Evolutionary conservation across 2,113 vertebrate genomes (phyloP).

Genomic region (Anseranas semipalmata): DNA sequence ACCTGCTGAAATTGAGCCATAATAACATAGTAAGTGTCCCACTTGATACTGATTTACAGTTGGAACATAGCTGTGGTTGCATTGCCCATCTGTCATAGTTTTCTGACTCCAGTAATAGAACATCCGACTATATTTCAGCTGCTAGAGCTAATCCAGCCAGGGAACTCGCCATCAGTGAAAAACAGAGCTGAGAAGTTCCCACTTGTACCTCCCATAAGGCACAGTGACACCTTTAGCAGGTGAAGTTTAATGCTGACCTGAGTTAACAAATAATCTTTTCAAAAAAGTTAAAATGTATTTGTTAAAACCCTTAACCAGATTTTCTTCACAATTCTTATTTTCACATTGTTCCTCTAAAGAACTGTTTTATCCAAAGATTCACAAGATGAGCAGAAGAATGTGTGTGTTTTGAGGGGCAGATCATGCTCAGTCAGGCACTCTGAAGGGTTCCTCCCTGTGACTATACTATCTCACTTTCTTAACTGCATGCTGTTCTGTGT

Average conservation of each 20-base stretch:
- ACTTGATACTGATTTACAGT: neutral
- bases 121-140: neutral
- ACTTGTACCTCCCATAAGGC: neutral
- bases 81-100: neutral
- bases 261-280: neutral
- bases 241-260: neutral
- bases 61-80: neutral
- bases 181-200: neutral
- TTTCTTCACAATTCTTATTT: neutral
- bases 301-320: neutral
- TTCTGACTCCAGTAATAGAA: neutral
- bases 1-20: neutral
- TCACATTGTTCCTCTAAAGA: neutral
- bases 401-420: neutral
- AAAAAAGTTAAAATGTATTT: neutral
- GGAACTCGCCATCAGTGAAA: neutral
- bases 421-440: neutral
- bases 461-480: neutral
- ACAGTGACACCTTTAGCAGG: neutral
- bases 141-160: neutral
- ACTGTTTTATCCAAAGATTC: neutral
- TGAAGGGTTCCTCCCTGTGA: neutral
- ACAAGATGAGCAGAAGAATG: neutral
- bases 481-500: neutral
- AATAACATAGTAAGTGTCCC: neutral